Conservation (phyloP, 2,888 invertebrate species). For the Ryuthela nishihirai region DNA sequence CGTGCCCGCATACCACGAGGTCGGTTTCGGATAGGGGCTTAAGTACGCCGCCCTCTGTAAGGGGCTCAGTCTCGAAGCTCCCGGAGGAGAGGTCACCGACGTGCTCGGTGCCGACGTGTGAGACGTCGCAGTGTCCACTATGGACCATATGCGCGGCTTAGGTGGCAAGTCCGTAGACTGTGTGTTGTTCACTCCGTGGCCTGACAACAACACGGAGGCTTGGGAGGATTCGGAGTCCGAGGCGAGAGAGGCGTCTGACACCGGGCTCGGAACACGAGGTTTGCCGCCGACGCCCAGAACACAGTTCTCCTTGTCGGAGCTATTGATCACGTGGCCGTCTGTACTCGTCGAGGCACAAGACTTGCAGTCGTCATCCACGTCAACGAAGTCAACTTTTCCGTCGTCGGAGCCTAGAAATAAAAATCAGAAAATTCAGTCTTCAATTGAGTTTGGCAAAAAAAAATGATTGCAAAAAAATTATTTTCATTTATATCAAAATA, state of each 20-base stretch:
- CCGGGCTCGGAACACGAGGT: constrained; percentile 24
- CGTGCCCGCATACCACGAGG: constrained; percentile 31
- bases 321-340: constrained; percentile 33
- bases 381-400: constrained; percentile 41
- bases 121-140: constrained; percentile 45
- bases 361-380: constrained; percentile 42
- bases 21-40: constrained; percentile 24
- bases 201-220: constrained; percentile 5
- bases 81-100: constrained; percentile 17
- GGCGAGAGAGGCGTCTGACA: constrained; percentile 30
- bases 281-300: constrained; percentile 26
- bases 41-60: constrained; percentile 38
- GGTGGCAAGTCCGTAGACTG: constrained; percentile 16
- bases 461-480: too few species aligned
- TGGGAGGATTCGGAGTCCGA: constrained; percentile 30
- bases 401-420: constrained; percentile 24
- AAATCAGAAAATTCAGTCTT: too few species aligned
- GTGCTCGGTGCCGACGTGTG: constrained; percentile 13
- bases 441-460: too few species aligned
- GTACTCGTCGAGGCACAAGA: constrained; percentile 32
- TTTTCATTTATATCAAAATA: too few species aligned
- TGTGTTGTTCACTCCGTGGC: constrained; percentile 3
- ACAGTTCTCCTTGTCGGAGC: constrained; percentile 33
- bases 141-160: constrained; percentile 46
- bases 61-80: constrained; percentile 29